phyloP scores from a whole-genome alignment of 2,113 vertebrate genomes.

The Euleptes europaea region DNA sequence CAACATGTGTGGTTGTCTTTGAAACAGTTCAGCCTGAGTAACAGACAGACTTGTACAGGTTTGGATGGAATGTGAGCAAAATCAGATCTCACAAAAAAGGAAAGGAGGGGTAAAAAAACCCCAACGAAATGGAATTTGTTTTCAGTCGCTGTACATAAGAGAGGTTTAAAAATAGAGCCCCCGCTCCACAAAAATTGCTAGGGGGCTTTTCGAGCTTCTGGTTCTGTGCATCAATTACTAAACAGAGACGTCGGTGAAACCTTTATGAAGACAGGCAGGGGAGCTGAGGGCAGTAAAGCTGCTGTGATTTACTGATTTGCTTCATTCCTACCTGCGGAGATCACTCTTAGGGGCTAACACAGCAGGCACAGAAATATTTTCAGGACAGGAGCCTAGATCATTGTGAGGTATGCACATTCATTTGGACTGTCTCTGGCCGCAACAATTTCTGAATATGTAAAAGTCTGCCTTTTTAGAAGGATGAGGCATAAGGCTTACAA shows the following conservation, averaged over 20 bases:
- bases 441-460: neutral
- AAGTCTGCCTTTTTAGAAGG: neutral
- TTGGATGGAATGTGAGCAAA: neutral
- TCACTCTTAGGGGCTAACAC: neutral
- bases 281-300: slow-evolving; percentile 32
- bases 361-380: neutral
- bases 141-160: neutral
- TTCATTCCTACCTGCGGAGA: slow-evolving; percentile 37
- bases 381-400: neutral
- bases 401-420: neutral
- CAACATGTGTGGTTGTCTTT: neutral
- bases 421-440: neutral
- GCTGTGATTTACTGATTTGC: slow-evolving; percentile 58
- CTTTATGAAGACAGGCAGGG: slow-evolving; percentile 54
- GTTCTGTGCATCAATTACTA: neutral
- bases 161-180: slow-evolving; percentile 28
- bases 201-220: slow-evolving; percentile 21
- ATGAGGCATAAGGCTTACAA: neutral
- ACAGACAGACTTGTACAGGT: neutral
- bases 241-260: neutral
- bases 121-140: slow-evolving; percentile 5
- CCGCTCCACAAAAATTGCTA: neutral
- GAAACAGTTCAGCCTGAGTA: neutral
- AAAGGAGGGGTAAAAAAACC: too few species aligned
- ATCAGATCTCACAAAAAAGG: neutral